phyloP scores from a whole-genome alignment of 2,113 vertebrate genomes.

The Ictidomys tridecemlineatus region DNA sequence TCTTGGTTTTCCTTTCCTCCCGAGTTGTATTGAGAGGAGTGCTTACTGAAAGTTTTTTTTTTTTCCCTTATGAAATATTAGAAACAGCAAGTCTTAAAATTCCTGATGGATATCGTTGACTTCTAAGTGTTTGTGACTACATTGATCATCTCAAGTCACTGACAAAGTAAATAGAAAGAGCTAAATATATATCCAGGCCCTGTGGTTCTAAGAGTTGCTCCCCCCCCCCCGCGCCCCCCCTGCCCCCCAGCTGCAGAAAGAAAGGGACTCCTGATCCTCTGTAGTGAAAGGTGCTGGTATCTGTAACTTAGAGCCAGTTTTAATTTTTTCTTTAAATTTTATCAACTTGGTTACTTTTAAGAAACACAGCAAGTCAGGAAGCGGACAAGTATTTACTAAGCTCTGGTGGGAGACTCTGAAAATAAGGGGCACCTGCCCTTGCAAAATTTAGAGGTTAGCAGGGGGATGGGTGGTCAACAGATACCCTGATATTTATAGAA shows the following conservation, averaged over 20 bases:
- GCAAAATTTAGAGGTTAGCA: neutral
- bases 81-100: neutral
- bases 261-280: neutral
- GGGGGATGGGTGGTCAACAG: neutral
- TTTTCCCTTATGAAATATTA: neutral
- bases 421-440: neutral
- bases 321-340: neutral
- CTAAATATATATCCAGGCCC: neutral
- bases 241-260: neutral
- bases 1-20: neutral
- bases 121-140: neutral
- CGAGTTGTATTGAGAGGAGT: neutral
- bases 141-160: neutral
- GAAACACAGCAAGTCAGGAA: neutral
- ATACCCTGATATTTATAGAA: fast-evolving
- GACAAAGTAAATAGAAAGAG: neutral
- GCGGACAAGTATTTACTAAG: neutral
- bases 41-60: neutral
- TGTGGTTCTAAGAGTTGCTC: neutral
- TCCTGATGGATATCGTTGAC: neutral
- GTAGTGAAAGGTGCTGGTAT: neutral
- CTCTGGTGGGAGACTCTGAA: neutral
- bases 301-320: neutral
- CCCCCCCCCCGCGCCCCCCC: fast-evolving
- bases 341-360: neutral